Conservation (phyloP, 2,888 invertebrate species). For the Cosmopolites sordidus region DNA sequence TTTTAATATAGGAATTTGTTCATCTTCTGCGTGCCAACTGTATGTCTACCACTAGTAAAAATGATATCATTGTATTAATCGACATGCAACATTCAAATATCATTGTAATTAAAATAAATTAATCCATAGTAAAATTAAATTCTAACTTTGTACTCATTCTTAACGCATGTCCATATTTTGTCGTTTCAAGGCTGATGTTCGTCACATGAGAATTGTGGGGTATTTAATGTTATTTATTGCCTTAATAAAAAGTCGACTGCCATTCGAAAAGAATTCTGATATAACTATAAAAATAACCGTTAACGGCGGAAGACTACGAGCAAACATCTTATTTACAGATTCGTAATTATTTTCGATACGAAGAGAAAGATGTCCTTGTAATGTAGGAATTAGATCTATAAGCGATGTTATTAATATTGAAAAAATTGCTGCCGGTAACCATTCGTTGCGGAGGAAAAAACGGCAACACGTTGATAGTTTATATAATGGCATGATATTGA, state of each 20-base stretch:
- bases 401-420: not conserved
- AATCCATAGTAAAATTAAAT: too few species aligned
- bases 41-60: conserved; percentile 9
- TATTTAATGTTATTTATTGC: not conserved
- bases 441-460: not conserved
- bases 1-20: conserved; percentile 9
- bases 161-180: too few species aligned
- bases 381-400: not conserved
- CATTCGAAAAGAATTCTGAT: not conserved
- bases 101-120: too few species aligned
- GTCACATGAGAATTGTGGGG: too few species aligned
- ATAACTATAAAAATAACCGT: too few species aligned
- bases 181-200: too few species aligned
- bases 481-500: too few species aligned
- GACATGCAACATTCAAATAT: conserved; percentile 7
- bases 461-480: too few species aligned
- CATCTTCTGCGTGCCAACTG: conserved; percentile 10
- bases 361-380: not conserved
- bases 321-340: not conserved
- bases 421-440: conserved; percentile 8
- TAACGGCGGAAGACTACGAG: too few species aligned
- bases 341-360: not conserved
- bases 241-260: not conserved
- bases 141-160: too few species aligned
- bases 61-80: conserved; percentile 12